Evolutionary conservation across 1,140 invertebrate species (phyloP).

Genomic region (Hylaeus anthracinus): DNA sequence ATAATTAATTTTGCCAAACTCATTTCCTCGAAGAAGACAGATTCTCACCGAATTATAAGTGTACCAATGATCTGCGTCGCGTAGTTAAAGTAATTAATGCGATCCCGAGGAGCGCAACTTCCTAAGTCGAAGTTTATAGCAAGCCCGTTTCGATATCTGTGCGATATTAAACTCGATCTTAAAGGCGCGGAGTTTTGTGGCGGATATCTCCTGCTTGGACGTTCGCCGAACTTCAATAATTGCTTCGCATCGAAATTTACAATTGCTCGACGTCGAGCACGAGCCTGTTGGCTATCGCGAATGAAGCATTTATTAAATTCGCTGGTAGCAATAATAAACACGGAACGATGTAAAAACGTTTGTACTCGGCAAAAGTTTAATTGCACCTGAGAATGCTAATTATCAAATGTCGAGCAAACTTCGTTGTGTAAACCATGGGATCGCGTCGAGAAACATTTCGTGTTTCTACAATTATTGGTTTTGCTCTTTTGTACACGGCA

Average conservation of each 20-base stretch:
- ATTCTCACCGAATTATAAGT: no score
- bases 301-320: constrained; percentile 25
- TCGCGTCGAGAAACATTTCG: neutral
- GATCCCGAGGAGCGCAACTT: constrained; percentile 44
- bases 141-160: constrained; percentile 48
- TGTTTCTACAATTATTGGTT: neutral
- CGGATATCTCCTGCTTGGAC: constrained; percentile 44
- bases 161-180: constrained; percentile 63
- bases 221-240: constrained; percentile 61
- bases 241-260: constrained; percentile 48
- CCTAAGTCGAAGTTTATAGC: constrained; percentile 50
- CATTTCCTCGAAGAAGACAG: no score
- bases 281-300: neutral
- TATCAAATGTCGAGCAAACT: neutral
- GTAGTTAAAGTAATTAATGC: constrained; percentile 50
- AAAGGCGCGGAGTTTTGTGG: constrained; percentile 35
- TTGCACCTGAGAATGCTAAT: constrained; percentile 17
- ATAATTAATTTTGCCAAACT: no score
- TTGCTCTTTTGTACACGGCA: neutral
- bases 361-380: constrained; percentile 17
- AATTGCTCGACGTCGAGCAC: constrained; percentile 15
- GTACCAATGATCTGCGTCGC: neutral
- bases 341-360: constrained; percentile 3
- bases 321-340: constrained; percentile 20
- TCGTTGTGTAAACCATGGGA: neutral